phyloP scores from a whole-genome alignment of 2,797 vertebrate genomes.

The Phalanger gymnotis region DNA sequence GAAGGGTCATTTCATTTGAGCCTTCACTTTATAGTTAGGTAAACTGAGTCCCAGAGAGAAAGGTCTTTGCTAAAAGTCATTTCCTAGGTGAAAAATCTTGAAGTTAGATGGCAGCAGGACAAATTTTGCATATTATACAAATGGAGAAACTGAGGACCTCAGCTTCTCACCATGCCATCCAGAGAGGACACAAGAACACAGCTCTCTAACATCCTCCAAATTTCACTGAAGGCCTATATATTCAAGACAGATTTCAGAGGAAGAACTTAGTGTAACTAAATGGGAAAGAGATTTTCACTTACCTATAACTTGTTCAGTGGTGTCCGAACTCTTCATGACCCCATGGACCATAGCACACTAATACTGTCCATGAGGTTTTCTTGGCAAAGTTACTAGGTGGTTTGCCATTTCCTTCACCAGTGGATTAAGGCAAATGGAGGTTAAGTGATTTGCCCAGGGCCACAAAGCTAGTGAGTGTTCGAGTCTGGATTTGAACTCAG shows the following conservation, averaged over 20 bases:
- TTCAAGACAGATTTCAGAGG: background rate
- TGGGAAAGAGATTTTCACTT: background rate
- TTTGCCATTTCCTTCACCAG: background rate
- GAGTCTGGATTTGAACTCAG: background rate
- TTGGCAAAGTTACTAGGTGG: background rate
- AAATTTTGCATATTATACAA: background rate
- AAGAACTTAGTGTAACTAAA: background rate
- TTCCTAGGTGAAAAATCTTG: background rate
- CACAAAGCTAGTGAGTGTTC: background rate
- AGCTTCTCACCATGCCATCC: background rate
- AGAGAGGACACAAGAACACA: background rate
- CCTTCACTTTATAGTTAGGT: conserved; percentile 2
- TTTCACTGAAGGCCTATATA: background rate
- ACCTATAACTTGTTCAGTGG: background rate
- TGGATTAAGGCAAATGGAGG: too few relatives aligned
- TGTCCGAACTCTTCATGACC: background rate
- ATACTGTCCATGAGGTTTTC: background rate
- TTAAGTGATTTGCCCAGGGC: background rate
- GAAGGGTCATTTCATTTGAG: background rate
- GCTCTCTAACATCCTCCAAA: background rate
- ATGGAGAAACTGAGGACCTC: background rate
- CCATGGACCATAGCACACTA: background rate
- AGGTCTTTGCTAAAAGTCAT: background rate
- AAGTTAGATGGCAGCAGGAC: background rate
- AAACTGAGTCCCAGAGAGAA: background rate